Evolutionary conservation across 2,888 invertebrate species (phyloP).

Genomic region (Lasioglossum malachurum): DNA sequence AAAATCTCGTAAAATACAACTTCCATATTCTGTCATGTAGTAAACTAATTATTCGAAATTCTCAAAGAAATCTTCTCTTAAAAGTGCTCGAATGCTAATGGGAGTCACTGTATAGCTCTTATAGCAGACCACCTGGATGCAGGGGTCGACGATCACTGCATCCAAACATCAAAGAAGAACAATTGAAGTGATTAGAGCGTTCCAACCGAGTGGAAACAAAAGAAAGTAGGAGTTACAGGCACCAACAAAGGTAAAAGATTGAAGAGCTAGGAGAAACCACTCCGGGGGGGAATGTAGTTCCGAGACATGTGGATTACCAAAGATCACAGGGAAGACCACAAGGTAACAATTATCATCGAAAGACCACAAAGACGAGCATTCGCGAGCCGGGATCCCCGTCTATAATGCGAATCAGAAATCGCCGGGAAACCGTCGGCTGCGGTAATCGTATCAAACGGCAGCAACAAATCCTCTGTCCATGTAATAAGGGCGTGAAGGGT

Average conservation of each 20-base stretch:
- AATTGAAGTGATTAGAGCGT: neutral
- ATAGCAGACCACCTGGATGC: neutral
- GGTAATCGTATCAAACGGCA: slow-evolving; percentile 76
- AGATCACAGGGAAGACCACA: neutral
- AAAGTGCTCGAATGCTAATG: too few relatives aligned
- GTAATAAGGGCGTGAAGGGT: slow-evolving; percentile 46
- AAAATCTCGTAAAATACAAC: too few relatives aligned
- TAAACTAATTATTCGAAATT: too few relatives aligned
- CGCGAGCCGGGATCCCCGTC: neutral
- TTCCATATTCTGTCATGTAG: too few relatives aligned
- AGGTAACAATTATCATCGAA: neutral
- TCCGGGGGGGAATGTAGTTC: neutral
- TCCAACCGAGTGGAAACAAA: neutral
- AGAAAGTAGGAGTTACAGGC: neutral
- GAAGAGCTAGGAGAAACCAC: neutral
- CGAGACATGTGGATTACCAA: neutral
- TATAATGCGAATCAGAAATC: neutral
- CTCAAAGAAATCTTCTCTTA: too few relatives aligned
- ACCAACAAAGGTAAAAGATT: neutral
- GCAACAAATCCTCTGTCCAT: slow-evolving; percentile 69
- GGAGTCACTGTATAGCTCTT: too few relatives aligned
- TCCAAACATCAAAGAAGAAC: neutral
- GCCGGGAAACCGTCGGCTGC: neutral
- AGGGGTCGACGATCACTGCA: neutral
- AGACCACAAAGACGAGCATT: neutral